Conservation (phyloP, 2,888 invertebrate genomes). For the Aphidius colemani region DNA sequence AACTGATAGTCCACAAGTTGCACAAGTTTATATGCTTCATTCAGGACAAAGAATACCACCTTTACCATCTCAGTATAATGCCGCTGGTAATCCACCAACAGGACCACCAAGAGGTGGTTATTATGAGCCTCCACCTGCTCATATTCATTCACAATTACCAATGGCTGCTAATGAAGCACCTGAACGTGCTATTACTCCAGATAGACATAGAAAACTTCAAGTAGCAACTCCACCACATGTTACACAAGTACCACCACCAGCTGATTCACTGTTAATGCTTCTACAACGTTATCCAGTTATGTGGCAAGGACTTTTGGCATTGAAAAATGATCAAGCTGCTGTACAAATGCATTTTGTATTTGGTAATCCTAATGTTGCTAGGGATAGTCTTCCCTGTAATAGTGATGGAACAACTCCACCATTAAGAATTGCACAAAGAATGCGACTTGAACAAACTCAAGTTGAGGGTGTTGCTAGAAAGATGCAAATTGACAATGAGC, state of each 20-base stretch:
- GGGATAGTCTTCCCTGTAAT: constrained; percentile 83
- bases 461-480: constrained; percentile 94
- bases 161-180: constrained; percentile 56
- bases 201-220: constrained; percentile 63
- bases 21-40: constrained; percentile 68
- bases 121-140: constrained; percentile 70
- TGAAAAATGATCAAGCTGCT: constrained; percentile 96
- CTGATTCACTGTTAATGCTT: constrained; percentile 80
- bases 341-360: constrained; percentile 99
- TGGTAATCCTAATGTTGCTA: constrained; percentile 88
- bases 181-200: constrained; percentile 63
- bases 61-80: constrained; percentile 51
- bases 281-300: constrained; percentile 92
- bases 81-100: constrained; percentile 45
- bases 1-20: constrained; percentile 73
- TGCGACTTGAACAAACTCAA: constrained; percentile 95
- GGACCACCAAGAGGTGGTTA: constrained; percentile 58
- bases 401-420: constrained; percentile 84
- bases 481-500: constrained; percentile 96
- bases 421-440: constrained; percentile 92
- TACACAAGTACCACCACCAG: constrained; percentile 76
- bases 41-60: constrained; percentile 60
- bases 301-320: constrained; percentile 94
- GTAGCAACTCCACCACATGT: constrained; percentile 65
- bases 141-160: constrained; percentile 59